Evolutionary conservation across 2,113 vertebrate genomes (phyloP).

Genomic region (Alligator mississippiensis): DNA sequence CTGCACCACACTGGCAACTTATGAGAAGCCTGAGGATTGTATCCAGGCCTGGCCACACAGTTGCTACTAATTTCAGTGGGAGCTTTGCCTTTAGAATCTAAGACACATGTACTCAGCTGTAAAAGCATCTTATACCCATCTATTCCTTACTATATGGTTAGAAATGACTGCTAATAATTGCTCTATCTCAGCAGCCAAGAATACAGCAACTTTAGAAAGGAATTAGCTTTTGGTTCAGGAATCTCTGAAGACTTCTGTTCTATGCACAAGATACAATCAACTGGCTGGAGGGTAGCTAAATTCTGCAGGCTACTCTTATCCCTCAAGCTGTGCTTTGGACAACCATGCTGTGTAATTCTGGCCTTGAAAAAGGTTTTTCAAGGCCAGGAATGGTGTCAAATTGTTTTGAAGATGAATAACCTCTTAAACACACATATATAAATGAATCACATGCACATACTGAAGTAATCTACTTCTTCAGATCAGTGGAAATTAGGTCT

Average conservation of each 20-base stretch:
- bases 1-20: background rate
- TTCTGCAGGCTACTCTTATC: fast-evolving
- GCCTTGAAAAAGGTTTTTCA: background rate
- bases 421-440: background rate
- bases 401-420: slow-evolving; percentile 5
- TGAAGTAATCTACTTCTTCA: background rate
- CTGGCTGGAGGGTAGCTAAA: background rate
- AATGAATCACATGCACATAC: background rate
- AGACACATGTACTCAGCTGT: background rate
- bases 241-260: background rate
- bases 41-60: background rate
- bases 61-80: background rate
- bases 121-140: background rate
- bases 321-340: background rate
- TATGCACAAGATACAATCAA: background rate
- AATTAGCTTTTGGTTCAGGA: background rate
- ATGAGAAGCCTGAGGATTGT: background rate
- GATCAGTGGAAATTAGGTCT: background rate
- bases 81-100: background rate
- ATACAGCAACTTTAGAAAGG: background rate
- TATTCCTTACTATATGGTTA: background rate
- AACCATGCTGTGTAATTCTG: fast-evolving
- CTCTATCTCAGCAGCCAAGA: too few relatives aligned
- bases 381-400: background rate
- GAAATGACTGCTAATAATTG: background rate